phyloP scores from a whole-genome alignment of 2,888 invertebrate genomes.

The Frankliniella intonsa region DNA sequence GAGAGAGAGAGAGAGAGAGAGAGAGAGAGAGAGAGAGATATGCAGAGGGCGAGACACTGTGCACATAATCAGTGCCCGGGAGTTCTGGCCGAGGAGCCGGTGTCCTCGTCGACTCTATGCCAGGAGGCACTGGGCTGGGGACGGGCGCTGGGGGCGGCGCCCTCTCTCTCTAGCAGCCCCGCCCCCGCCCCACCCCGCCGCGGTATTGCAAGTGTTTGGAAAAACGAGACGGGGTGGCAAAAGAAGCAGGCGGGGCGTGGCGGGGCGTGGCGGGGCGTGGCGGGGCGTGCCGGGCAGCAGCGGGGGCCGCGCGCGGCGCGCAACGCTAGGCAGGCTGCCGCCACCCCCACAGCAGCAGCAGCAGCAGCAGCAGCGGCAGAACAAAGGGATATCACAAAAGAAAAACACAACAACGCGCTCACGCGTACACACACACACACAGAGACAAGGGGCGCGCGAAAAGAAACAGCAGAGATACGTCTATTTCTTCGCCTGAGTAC shows the following conservation, averaged over 20 bases:
- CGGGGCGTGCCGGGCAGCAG: neutral
- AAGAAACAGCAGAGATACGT: no score
- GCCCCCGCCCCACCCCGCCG: neutral
- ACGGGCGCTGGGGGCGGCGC: neutral
- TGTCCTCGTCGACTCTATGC: no score
- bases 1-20: neutral
- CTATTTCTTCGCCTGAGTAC: no score
- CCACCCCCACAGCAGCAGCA: neutral
- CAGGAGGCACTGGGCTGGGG: no score
- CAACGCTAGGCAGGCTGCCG: neutral
- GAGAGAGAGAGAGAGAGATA: neutral
- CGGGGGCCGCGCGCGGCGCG: neutral
- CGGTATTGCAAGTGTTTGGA: neutral
- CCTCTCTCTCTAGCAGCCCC: neutral
- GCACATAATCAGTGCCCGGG: no score
- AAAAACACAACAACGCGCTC: no score
- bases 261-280: neutral
- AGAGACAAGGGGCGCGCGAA: no score
- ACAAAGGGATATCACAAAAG: no score
- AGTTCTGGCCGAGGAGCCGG: no score
- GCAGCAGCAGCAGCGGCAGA: no score
- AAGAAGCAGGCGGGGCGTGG: neutral
- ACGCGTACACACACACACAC: no score
- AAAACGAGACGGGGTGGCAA: neutral
- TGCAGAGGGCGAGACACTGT: no score